Conservation (phyloP, 2,888 invertebrate species). For the Ametastegia equiseti region DNA sequence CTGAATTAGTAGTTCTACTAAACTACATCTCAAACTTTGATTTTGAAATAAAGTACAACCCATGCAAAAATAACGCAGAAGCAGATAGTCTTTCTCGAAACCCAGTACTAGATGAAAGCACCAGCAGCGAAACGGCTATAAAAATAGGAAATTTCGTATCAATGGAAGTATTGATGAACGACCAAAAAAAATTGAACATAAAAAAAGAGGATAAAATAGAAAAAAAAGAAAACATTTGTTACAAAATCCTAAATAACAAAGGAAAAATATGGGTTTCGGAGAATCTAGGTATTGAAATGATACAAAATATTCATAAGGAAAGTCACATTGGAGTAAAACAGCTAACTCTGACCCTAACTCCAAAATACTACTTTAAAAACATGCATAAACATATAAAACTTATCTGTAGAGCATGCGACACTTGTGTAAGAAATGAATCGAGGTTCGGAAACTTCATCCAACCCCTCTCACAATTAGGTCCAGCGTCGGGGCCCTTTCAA, state of each 20-base stretch:
- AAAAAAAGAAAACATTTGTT: slow-evolving; percentile 23
- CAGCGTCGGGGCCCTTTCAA: slow-evolving; percentile 50
- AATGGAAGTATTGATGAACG: slow-evolving; percentile 31
- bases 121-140: not conserved
- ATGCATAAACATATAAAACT: slow-evolving; percentile 16
- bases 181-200: slow-evolving; percentile 21
- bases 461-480: slow-evolving; percentile 37
- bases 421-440: slow-evolving; percentile 17
- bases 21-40: slow-evolving; percentile 48
- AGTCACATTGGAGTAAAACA: slow-evolving; percentile 44
- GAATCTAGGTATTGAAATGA: slow-evolving; percentile 23
- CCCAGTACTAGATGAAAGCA: slow-evolving; percentile 31
- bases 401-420: slow-evolving; percentile 3
- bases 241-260: slow-evolving; percentile 25
- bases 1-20: slow-evolving; percentile 23
- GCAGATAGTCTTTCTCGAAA: slow-evolving; percentile 30
- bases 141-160: slow-evolving; percentile 24
- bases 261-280: slow-evolving; percentile 30
- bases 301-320: slow-evolving; percentile 17
- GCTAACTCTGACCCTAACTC: slow-evolving; percentile 48
- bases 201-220: slow-evolving; percentile 18
- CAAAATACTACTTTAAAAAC: slow-evolving; percentile 4
- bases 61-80: slow-evolving; percentile 28
- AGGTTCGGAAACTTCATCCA: slow-evolving; percentile 5
- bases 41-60: slow-evolving; percentile 47